Percentiles rank a stretch among this genome's conserved stretches.
Conservation (phyloP, 35 echinoderm and acorn worm species). For the Patiria miniata region DNA sequence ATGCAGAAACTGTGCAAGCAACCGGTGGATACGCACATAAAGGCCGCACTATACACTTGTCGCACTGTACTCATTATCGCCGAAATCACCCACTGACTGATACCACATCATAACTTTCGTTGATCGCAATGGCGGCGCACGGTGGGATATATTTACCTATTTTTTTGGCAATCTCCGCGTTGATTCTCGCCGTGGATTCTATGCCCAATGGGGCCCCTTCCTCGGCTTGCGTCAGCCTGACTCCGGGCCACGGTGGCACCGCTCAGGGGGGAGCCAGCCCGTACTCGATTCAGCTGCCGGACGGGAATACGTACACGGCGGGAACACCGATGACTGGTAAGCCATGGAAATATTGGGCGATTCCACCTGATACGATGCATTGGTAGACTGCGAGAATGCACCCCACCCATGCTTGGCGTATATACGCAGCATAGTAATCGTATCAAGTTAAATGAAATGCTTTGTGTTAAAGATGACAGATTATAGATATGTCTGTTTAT, state of each 20-base stretch:
- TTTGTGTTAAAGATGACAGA: too few relatives aligned
- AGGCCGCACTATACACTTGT: too few relatives aligned
- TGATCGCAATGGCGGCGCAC: neutral
- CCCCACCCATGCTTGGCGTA: too few relatives aligned
- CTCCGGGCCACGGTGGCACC: neutral
- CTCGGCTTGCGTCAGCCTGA: neutral
- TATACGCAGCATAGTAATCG: too few relatives aligned
- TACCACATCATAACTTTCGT: too few relatives aligned
- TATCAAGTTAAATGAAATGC: too few relatives aligned
- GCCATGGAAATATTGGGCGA: neutral
- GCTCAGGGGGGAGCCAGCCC: neutral
- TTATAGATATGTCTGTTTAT: too few relatives aligned
- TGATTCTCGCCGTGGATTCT: neutral
- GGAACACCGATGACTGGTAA: neutral
- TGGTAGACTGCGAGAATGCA: too few relatives aligned
- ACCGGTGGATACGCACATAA: neutral
- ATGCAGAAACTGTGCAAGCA: neutral
- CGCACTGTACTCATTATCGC: too few relatives aligned
- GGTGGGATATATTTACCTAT: neutral
- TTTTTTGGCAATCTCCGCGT: neutral
- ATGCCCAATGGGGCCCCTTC: neutral
- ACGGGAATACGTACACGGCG: neutral
- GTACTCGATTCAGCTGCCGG: neutral
- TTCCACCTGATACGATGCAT: too few relatives aligned
- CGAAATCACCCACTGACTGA: too few relatives aligned